Conservation (phyloP, 2,113 vertebrate species). For the Pygathrix nemaeus region DNA sequence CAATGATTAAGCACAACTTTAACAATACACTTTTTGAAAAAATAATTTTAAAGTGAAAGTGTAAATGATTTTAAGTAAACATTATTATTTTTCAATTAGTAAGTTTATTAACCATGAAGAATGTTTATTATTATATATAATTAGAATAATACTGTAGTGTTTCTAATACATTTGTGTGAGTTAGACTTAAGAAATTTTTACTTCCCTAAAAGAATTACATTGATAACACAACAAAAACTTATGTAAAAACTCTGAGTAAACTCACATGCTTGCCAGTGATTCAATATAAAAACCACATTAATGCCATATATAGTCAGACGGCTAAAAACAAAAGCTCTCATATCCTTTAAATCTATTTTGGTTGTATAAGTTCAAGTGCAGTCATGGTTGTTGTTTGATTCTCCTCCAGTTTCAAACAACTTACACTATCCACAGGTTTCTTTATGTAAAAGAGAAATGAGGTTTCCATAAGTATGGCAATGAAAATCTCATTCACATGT, state of each 20-base stretch:
- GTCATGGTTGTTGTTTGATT: background rate
- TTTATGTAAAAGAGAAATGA: background rate
- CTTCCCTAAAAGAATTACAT: background rate
- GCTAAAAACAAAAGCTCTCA: background rate
- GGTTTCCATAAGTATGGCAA: background rate
- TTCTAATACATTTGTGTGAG: background rate
- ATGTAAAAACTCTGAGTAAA: background rate
- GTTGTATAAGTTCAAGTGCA: background rate
- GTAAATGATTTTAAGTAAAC: background rate
- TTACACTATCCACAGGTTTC: background rate
- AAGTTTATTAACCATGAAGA: background rate
- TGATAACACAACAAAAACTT: background rate
- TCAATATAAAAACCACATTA: background rate
- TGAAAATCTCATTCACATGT: constrained; percentile 50
- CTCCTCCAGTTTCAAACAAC: background rate
- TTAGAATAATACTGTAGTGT: background rate
- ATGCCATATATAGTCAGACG: background rate
- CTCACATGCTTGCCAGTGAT: background rate
- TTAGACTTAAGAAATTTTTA: background rate
- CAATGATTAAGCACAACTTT: background rate
- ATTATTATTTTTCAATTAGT: background rate
- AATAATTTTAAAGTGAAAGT: background rate
- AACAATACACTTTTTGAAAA: background rate
- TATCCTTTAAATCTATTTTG: constrained; percentile 23
- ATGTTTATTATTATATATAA: background rate